Evolutionary conservation across 2,113 vertebrate genomes (phyloP).

Genomic region (Microcebus griseorufus): DNA sequence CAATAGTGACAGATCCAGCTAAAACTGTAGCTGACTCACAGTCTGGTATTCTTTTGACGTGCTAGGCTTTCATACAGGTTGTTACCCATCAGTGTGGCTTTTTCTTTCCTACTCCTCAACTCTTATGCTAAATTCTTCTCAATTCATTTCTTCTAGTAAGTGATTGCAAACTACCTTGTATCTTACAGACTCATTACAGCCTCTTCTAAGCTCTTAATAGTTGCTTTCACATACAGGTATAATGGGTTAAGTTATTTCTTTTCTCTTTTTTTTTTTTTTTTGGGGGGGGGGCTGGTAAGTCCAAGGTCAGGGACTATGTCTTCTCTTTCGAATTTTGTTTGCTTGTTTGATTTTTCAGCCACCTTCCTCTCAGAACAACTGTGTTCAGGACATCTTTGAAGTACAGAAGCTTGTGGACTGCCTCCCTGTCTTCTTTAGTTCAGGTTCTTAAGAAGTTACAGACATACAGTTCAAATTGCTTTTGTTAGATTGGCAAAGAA

Average conservation of each 20-base stretch:
- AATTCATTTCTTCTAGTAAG: background rate
- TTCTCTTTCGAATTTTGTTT: background rate
- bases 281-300: background rate
- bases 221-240: background rate
- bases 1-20: background rate
- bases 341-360: background rate
- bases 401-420: background rate
- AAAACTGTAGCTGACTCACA: no score
- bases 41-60: background rate
- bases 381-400: background rate
- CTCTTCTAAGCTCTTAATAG: background rate
- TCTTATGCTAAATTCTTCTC: background rate
- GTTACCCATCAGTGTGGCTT: background rate
- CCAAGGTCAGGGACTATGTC: background rate
- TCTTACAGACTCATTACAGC: background rate
- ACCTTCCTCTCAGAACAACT: background rate
- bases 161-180: background rate
- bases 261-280: background rate
- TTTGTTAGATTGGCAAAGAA: background rate
- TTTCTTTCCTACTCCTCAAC: background rate
- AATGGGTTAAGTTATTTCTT: background rate
- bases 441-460: background rate
- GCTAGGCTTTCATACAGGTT: background rate
- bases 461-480: background rate
- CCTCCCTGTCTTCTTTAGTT: background rate